Evolutionary conservation across 2,888 invertebrate genomes (phyloP).

Genomic region (Trichacis sp.): DNA sequence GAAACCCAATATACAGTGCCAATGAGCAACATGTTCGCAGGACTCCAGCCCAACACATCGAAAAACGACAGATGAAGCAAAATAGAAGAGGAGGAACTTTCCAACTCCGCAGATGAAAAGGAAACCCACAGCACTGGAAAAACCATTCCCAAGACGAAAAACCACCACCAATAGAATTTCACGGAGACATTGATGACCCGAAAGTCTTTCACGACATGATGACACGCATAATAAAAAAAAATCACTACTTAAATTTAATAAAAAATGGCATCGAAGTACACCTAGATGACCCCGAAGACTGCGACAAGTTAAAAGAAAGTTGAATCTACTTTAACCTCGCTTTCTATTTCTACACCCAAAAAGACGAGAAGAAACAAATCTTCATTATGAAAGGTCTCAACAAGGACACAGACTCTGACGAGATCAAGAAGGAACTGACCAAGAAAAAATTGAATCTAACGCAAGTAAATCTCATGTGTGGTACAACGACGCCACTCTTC

Average conservation of each 20-base stretch:
- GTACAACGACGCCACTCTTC: background rate
- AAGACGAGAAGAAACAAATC: background rate
- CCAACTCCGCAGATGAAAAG: too few species aligned
- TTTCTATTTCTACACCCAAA: slow-evolving; percentile 3
- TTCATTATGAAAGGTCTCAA: slow-evolving; percentile 7
- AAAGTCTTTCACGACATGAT: background rate
- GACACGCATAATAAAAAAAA: background rate
- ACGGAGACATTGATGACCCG: background rate
- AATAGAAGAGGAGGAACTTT: too few species aligned
- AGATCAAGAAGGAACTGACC: background rate
- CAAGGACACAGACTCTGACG: background rate
- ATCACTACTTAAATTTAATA: background rate
- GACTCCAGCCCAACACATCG: too few species aligned
- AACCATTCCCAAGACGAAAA: background rate
- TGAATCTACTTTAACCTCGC: background rate
- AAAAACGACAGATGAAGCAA: too few species aligned
- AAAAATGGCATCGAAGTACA: background rate
- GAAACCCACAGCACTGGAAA: too few species aligned
- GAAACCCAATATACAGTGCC: too few species aligned
- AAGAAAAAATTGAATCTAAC: background rate
- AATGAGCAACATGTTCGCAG: too few species aligned
- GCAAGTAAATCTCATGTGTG: background rate
- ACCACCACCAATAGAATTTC: slow-evolving; percentile 5
- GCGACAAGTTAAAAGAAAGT: background rate
- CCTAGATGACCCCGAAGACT: background rate